phyloP scores from a whole-genome alignment of 2,797 vertebrate species.

The Xiphophorus birchmanni region DNA sequence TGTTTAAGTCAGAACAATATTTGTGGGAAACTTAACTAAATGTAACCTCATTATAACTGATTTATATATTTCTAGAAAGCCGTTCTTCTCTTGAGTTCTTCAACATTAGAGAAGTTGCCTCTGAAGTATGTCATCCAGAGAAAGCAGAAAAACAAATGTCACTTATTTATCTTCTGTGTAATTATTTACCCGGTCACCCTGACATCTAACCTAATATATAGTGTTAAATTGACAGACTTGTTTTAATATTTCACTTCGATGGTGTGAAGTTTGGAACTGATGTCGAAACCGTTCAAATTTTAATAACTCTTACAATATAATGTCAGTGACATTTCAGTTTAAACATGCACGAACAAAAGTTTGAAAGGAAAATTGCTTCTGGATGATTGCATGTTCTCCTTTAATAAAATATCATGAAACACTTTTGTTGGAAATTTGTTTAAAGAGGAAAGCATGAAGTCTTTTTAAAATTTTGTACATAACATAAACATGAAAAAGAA shows the following conservation, averaged over 20 bases:
- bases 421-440: background rate
- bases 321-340: background rate
- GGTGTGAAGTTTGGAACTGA: background rate
- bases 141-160: conserved; percentile 22
- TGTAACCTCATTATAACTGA: background rate
- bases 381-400: background rate
- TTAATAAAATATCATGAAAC: background rate
- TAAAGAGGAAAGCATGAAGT: background rate
- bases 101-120: conserved; percentile 27
- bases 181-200: conserved; percentile 76
- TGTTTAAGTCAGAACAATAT: background rate
- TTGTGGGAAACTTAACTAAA: background rate
- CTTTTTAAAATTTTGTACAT: background rate
- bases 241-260: conserved; percentile 16
- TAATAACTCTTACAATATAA: background rate
- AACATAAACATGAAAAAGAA: background rate
- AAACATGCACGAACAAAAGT: background rate
- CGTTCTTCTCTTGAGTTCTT: conserved; percentile 43
- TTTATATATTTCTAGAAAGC: background rate
- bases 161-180: conserved; percentile 75
- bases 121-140: conserved; percentile 59
- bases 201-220: background rate
- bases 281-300: background rate
- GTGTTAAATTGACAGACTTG: background rate
- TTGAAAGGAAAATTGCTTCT: background rate